phyloP scores from a whole-genome alignment of 30 jellyfish, hydroid and myxozoan species.

The Aurelia sp. region DNA sequence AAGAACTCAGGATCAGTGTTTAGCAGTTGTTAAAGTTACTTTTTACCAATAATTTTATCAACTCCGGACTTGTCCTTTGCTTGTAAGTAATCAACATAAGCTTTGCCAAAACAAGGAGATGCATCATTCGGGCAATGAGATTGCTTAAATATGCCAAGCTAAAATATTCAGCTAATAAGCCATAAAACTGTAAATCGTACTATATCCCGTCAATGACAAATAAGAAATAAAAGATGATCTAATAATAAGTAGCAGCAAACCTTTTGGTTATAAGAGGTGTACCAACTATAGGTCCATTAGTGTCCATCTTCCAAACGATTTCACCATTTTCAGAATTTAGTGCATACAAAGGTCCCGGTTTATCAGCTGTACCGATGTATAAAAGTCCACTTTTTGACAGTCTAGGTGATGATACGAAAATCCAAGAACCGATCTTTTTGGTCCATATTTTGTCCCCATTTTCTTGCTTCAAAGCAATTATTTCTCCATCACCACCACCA shows the following conservation, averaged over 20 bases:
- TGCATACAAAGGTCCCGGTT: slow-evolving; percentile 79
- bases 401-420: slow-evolving; percentile 89
- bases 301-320: slow-evolving; percentile 67
- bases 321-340: slow-evolving; percentile 71
- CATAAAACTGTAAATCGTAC: too few species aligned
- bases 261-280: slow-evolving; percentile 77
- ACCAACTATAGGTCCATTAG: slow-evolving; percentile 92
- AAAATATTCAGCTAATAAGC: too few species aligned
- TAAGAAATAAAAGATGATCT: not conserved
- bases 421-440: slow-evolving; percentile 71
- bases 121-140: too few species aligned
- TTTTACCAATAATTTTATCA: too few species aligned
- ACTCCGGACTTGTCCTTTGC: too few species aligned
- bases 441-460: slow-evolving; percentile 77
- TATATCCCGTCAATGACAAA: too few species aligned
- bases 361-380: slow-evolving; percentile 85
- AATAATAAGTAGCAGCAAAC: slow-evolving; percentile 42
- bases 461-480: slow-evolving; percentile 39
- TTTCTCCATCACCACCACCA: slow-evolving; percentile 90
- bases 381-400: slow-evolving; percentile 76
- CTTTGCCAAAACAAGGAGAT: too few species aligned
- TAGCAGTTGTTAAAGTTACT: too few species aligned
- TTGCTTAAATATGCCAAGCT: too few species aligned
- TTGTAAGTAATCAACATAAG: too few species aligned
- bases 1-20: too few species aligned